Evolutionary conservation across 2,888 invertebrate genomes (phyloP).

Genomic region (Erebia ligea): DNA sequence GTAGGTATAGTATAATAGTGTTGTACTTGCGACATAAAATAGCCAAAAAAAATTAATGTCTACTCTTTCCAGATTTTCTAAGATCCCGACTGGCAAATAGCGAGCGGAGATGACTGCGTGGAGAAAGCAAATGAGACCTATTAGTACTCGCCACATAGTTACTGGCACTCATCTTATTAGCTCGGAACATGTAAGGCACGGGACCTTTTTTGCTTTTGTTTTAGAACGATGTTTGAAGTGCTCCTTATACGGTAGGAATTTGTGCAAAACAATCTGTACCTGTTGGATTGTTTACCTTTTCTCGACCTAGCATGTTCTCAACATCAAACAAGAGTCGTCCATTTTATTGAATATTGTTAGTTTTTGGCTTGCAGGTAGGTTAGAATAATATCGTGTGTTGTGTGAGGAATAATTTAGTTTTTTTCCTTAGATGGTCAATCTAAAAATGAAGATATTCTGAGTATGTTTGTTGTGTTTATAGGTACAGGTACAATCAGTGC

Average conservation of each 20-base stretch:
- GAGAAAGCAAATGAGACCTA: slow-evolving; percentile 68
- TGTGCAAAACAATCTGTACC: slow-evolving; percentile 13
- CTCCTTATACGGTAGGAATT: slow-evolving; percentile 19
- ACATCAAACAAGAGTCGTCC: neutral
- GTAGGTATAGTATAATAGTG: too few species aligned
- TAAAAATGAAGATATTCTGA: too few species aligned
- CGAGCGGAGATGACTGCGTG: slow-evolving; percentile 56
- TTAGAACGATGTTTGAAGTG: slow-evolving; percentile 22
- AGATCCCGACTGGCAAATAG: slow-evolving; percentile 27
- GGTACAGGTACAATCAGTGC: too few species aligned
- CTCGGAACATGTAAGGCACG: slow-evolving; percentile 52
- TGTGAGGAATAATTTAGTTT: too few species aligned
- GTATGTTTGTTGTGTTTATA: too few species aligned
- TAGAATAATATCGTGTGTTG: too few species aligned
- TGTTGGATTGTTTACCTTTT: slow-evolving; percentile 8
- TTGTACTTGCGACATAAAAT: too few species aligned
- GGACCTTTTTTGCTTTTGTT: slow-evolving; percentile 49
- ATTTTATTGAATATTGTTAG: neutral
- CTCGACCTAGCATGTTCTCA: neutral
- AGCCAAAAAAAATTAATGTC: neutral
- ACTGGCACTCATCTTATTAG: slow-evolving; percentile 49
- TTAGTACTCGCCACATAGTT: slow-evolving; percentile 66
- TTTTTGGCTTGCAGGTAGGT: neutral
- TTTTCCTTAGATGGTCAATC: too few species aligned
- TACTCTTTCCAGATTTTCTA: slow-evolving; percentile 21